A percentile compares a stretch with the other conserved stretches of the same genome.
phyloP scores from a whole-genome alignment of 2,797 vertebrate species.

The Cetoscarus ocellatus region DNA sequence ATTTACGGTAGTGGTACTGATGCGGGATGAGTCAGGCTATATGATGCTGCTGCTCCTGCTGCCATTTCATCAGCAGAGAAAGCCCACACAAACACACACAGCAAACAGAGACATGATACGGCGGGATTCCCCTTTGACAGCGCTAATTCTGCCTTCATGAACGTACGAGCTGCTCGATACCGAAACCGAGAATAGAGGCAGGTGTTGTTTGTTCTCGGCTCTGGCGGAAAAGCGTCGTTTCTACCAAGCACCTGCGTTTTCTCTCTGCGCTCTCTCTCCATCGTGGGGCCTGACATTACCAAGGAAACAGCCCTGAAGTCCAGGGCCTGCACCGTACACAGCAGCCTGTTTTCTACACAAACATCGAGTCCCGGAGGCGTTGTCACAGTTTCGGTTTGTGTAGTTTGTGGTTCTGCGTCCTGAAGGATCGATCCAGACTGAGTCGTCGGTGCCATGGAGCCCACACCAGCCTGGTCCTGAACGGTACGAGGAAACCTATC shows the following conservation, averaged over 20 bases:
- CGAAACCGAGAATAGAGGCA: conserved; percentile 1
- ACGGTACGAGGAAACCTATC: conserved; percentile 27
- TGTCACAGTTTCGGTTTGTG: conserved; percentile 1
- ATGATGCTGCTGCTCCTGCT: conserved; percentile 90
- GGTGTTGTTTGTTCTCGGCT: background rate
- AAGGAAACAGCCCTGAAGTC: conserved; percentile 26
- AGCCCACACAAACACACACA: conserved; percentile 59
- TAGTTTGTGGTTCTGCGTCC: conserved; percentile 6
- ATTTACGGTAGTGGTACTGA: conserved; percentile 88
- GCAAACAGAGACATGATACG: conserved; percentile 47
- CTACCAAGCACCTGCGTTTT: conserved; percentile 40
- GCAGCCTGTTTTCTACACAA: conserved; percentile 1
- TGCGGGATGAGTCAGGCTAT: conserved; percentile 94
- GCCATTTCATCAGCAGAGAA: conserved; percentile 90
- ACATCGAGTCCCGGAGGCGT: conserved; percentile 18
- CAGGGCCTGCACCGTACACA: conserved; percentile 21
- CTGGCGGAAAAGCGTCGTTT: conserved; percentile 2
- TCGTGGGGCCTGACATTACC: conserved; percentile 43
- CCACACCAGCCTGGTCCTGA: conserved; percentile 67
- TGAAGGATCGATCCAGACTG: conserved; percentile 26
- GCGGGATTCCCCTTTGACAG: conserved; percentile 51
- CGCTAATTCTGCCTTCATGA: background rate
- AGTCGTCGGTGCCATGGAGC: conserved; percentile 72
- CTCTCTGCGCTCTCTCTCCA: conserved; percentile 2
- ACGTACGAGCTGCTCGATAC: background rate